Base-by-base conservation (phyloP, 2,888 invertebrate genomes). In the Cordylochernes scorpioides region DNA sequence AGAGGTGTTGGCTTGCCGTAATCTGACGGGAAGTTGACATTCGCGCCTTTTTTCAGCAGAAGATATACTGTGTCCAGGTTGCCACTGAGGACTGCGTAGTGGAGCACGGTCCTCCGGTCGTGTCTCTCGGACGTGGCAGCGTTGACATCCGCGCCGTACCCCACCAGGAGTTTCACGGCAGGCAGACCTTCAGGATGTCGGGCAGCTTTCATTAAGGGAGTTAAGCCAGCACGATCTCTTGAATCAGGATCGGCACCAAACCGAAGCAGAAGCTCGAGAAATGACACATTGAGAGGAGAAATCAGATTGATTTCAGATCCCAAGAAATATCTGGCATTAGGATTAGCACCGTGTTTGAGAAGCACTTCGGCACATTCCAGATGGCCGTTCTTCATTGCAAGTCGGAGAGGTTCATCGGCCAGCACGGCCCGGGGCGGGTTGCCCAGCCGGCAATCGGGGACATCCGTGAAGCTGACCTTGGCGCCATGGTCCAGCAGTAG, bases 281-380 rank as follows among this genome's bases (percentile, higher is more conserved):
- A 78, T 42, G 74, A 69, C 28, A 71, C 58, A 45, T 80, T 73
- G 37, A 67, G 51, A 5, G 65, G 60, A 1, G 71, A 72, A 3
- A 82, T 68, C 46, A 80, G 59, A 52, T 80, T 82, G 46, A 86
- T 75, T 55, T 86, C 82, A 1, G 75, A 64, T 4, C 80, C 80
- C 50, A 80, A 73, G 56, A 82, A 80, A 53, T 80, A 78, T n/a
- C 74, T 63, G 46, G 78, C 75, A 54, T 84, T 80, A 4, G 80
- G 75, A 51, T 80, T 71, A 1, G 82, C 82, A 0, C 82, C 82
- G 41, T 71, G 65, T 45, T 77, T 71, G 16, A 82, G 57, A 3
- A 82, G 59, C 17, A 73, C 58, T 42, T 52, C 50, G 6, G 59
- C 58, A 32, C 61, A 59, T 28, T 60, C 58, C 46, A 68, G 69